These are phyloP conservation scores for Leptosomus discolor DNA, from an alignment of 2,113 vertebrate species.

Conservation along the genomic window DNA sequence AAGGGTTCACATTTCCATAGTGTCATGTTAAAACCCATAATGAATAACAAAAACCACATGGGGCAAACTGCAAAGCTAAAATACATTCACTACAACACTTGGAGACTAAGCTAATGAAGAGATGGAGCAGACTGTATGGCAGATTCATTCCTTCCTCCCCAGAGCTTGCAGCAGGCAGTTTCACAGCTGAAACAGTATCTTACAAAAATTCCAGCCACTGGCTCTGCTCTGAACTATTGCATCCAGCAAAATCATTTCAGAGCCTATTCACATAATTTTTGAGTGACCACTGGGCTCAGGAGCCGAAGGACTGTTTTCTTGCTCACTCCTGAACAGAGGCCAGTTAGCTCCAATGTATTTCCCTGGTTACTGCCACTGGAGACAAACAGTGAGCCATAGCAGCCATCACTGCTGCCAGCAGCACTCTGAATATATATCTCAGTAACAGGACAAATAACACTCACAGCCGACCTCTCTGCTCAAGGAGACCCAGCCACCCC, in stretches of 20 bases:
- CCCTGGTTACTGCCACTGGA: not conserved
- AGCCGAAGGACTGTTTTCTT: not conserved
- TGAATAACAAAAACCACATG: not conserved
- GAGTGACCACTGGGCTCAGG: not conserved
- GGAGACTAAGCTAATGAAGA: not conserved
- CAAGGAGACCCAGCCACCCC: not conserved
- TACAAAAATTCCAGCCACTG: not conserved
- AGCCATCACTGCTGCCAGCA: not conserved
- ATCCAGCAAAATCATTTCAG: not conserved
- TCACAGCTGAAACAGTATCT: not conserved
- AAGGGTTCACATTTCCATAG: not conserved
- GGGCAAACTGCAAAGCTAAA: not conserved
- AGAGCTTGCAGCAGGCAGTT: not conserved
- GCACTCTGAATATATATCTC: rapidly evolving
- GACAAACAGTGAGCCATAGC: not conserved
- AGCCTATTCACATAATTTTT: not conserved
- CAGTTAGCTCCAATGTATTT: not conserved
- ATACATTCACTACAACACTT: not conserved
- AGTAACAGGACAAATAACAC: not conserved
- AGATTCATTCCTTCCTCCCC: not conserved
- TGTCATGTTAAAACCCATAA: not conserved
- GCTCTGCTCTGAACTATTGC: not conserved
- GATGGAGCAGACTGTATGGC: not conserved
- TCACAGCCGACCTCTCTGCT: not conserved
- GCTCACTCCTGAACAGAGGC: not conserved